Evolutionary conservation across 2,888 invertebrate species (phyloP), one percentile per base, ranked within the genome.

Genomic region (Geotrupes spiniger): DNA sequence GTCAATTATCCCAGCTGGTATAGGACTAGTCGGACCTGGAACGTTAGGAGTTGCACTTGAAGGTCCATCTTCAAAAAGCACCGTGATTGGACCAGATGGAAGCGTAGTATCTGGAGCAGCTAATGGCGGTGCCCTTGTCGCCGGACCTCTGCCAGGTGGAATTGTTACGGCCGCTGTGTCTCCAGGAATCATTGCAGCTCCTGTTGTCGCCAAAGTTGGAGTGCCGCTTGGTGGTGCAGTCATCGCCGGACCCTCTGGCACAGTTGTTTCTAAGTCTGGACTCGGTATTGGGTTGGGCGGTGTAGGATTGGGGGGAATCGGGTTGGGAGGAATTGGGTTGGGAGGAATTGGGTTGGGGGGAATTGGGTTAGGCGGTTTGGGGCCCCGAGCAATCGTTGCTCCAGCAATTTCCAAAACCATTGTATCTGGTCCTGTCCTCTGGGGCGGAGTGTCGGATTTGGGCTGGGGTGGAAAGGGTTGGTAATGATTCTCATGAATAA

Each of bases 81-180:
- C 44, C 2, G 43, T 67, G 1, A 21, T 59, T 6, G 70, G 69
- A 42, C 68, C 69, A 15, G 70, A 77, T 76, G 41, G 70, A 65
- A 31, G 73, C 73, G 12, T 74, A 73, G 25, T 73, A 73, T 6
- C 72, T 72, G 11, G 74, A 71, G 29, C 74, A 72, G 37, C 75
- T 71, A 0, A 66, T 70, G 55, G 71, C 73, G 49, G 76, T 67
- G 28, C 74, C 63, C 28, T 73, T 62, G 33, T 69, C 60, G 16
- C 36, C 9, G 43, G 25, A 11, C 29, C 29, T 8, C 10, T 10
- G 5, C 4, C 11, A 2, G 29, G 10, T 29, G 11, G 29, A 10
- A 11, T 11, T 29, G 29, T 11, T 29, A 11, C 11, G 29, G 10
- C 29, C 4, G n/a, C 27, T 37, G 16, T n/a, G 25, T 36, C 37